Conservation (phyloP, 1,140 invertebrate genomes). For the Dreissena polymorpha region DNA sequence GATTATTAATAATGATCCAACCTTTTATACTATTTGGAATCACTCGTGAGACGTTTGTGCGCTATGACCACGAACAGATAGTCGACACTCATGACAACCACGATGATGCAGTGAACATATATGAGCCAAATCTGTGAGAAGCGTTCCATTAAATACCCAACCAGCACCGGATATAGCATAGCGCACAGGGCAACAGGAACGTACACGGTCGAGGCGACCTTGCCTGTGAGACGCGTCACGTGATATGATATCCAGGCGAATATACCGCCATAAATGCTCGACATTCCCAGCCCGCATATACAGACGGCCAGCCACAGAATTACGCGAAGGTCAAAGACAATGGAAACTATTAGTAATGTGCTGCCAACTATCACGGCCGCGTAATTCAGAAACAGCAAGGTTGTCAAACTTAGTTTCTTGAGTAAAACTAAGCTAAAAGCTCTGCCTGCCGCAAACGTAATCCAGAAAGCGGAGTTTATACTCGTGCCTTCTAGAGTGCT, state of each 20-base stretch:
- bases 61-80: no score
- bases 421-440: not conserved
- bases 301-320: not conserved
- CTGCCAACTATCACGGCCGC: not conserved
- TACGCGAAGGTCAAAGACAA: not conserved
- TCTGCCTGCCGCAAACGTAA: not conserved
- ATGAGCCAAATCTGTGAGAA: not conserved
- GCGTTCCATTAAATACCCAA: not conserved
- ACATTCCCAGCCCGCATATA: not conserved
- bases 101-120: not conserved
- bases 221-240: not conserved
- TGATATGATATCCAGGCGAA: not conserved
- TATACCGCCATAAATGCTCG: not conserved
- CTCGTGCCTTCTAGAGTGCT: not conserved
- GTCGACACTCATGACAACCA: no score
- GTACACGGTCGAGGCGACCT: not conserved
- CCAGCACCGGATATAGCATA: not conserved
- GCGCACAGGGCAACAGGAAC: not conserved
- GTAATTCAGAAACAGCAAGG: not conserved
- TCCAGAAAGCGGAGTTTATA: not conserved
- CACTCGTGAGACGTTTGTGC: no score
- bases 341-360: not conserved
- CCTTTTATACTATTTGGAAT: no score
- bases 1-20: no score
- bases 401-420: not conserved